phyloP scores from a whole-genome alignment of 2,113 vertebrate species.

The Tyto alba region DNA sequence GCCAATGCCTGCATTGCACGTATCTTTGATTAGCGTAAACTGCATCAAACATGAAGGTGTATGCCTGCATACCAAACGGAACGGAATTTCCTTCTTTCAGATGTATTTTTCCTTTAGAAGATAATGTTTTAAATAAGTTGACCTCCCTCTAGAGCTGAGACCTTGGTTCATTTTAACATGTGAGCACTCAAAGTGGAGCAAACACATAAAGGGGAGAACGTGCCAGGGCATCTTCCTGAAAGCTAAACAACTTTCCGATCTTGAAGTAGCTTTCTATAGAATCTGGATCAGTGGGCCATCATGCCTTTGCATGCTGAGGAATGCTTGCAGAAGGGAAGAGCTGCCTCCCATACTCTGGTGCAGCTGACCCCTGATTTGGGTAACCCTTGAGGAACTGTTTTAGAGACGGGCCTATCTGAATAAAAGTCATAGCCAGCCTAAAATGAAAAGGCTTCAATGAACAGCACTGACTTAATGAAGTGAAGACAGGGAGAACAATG shows the following conservation, averaged over 20 bases:
- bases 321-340: neutral
- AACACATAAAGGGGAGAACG: neutral
- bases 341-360: neutral
- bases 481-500: neutral
- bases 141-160: neutral
- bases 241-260: neutral
- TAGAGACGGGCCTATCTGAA: neutral
- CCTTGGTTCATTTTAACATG: neutral
- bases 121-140: neutral
- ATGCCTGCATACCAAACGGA: accelerated
- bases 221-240: neutral
- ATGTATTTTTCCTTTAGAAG: neutral
- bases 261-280: neutral
- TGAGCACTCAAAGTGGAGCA: neutral
- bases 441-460: neutral
- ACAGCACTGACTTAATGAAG: neutral
- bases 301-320: neutral
- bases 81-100: neutral
- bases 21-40: neutral
- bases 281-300: neutral
- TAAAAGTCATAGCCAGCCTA: neutral
- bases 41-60: neutral
- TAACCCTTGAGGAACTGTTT: neutral
- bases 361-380: neutral
- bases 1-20: accelerated